Base-by-base conservation (phyloP, 2,888 invertebrate species). In the Peribatodes rhomboidaria region DNA sequence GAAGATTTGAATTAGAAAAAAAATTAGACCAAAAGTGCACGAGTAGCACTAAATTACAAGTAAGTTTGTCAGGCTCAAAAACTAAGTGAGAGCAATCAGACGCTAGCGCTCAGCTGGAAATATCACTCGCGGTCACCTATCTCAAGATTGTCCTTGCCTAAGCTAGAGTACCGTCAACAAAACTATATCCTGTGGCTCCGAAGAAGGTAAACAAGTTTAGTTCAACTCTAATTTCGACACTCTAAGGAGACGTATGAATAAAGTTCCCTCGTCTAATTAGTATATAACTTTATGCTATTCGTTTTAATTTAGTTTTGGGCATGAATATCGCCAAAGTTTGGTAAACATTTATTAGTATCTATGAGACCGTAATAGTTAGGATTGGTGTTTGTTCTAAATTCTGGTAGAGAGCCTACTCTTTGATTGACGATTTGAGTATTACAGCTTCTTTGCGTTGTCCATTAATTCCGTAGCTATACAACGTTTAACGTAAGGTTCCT, bases 191-290 rank as follows among this genome's bases (percentile, higher is more conserved):
- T 58, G 60, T 35, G 57, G 65, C 84, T 86, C 82, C 78, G 79
- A 72, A 77, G 83, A 85, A 88, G 82, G 88, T 89, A 87, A 85
- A 87, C 87, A 89, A 90, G 88, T 89, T 90, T 86, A 83, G 86
- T 87, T 87, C 79, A 85, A 88, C 84, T 87, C 83, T 83, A 85
- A 88, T 90, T 89, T 87, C 86, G 86, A 85, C 88, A 89, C 89
- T 88, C 86, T 74, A 77, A 85, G 84, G 88, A 87, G 71, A 70
- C 68, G 63, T 66, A 69, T 65, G 68, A 68, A 65, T 62, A 84
- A 86, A 85, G 87, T 82, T 83, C 74, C 78, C 81, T 74, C 75
- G 79, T 84, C 84, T 89, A 88, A 89, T 90, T 90, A 89, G 84
- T 80, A 82, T 84, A 85, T 85, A 87, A 88, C 86, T 89, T 88